Base-by-base conservation (phyloP, 1,140 invertebrate genomes). In the Aradophagus sp. region DNA sequence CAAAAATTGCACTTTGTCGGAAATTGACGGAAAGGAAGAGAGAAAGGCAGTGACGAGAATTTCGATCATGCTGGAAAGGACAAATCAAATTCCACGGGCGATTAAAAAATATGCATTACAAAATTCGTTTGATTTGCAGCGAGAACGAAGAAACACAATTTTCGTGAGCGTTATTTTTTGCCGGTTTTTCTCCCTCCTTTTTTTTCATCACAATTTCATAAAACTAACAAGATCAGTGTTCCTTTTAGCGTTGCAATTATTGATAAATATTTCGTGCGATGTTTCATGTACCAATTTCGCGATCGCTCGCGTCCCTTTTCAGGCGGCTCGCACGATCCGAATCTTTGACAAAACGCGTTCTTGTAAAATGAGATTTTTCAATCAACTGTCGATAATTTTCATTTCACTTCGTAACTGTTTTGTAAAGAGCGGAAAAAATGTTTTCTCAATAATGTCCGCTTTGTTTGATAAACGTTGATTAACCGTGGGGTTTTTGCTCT, bases 321-420 rank as follows among this genome's bases (percentile, higher is more conserved):
- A 70, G 66, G 63, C 50, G 45, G 38, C 58, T 62, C 59, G 44
- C 34, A 31, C 20, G 20, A 19, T 38, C 26, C 53, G 19, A 31
- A 36, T 45, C 52, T 63, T 70, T 70, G 58, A 70, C 58, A 59
- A 63, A 63, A 53, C 38, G 52, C 44, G 39, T 70, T 53, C 58
- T 72, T 61, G 68, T 55, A 72, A 72, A 72, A 59, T 65, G 55
- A 65, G 38, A 72, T 72, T 72, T 72, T 66, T 62, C 69, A 73
- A 73, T 73, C 62, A 66, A 73, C 61, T 66, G 61, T 70, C 58
- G 62, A 62, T 67, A 66, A 66, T 66, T 66, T 72, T 66, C 36
- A 36, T 72, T 66, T 56, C 55, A 39, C 56, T 48, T 36, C 67
- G 52, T 63, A 63, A 62, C 58, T 52, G 58, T 62, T 70, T 63